A percentile compares a stretch with the other conserved stretches of the same genome.
Conservation (phyloP, 2,113 vertebrate species). For the Channa argus region DNA sequence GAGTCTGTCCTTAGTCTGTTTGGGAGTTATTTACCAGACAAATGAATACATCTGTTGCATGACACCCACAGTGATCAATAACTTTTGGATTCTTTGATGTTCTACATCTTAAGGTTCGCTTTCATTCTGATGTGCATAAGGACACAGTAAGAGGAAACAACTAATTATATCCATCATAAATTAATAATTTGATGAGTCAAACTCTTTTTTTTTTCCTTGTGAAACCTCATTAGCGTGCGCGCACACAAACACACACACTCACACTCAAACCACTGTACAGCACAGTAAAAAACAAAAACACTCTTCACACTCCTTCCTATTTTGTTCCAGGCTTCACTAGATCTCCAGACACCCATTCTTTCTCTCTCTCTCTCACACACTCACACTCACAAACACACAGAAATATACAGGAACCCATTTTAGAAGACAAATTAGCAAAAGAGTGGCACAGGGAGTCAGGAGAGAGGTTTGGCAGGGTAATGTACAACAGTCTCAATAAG, state of each 20-base stretch:
- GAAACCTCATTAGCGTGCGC: not conserved
- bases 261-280: constrained; percentile 1
- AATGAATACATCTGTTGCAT: constrained; percentile 54
- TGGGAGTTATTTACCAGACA: constrained; percentile 52
- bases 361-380: not conserved
- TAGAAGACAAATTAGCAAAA: constrained; percentile 50
- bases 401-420: constrained; percentile 17
- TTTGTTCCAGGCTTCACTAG: constrained; percentile 25
- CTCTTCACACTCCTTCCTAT: not conserved
- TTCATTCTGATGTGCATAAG: not conserved
- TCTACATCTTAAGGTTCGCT: not conserved
- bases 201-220: constrained; percentile 11
- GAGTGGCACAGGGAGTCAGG: constrained; percentile 30
- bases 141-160: not conserved
- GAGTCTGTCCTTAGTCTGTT: constrained; percentile 53
- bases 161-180: not conserved
- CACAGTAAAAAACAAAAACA: not conserved
- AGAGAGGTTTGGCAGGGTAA: constrained; percentile 50
- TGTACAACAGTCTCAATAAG: constrained; percentile 64
- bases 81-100: constrained; percentile 20
- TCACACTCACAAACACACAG: not conserved
- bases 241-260: not conserved
- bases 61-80: constrained; percentile 36
- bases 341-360: constrained; percentile 39
- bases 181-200: constrained; percentile 6